Evolutionary conservation across 1,140 invertebrate genomes (phyloP).

Genomic region (Drosophila tristis): DNA sequence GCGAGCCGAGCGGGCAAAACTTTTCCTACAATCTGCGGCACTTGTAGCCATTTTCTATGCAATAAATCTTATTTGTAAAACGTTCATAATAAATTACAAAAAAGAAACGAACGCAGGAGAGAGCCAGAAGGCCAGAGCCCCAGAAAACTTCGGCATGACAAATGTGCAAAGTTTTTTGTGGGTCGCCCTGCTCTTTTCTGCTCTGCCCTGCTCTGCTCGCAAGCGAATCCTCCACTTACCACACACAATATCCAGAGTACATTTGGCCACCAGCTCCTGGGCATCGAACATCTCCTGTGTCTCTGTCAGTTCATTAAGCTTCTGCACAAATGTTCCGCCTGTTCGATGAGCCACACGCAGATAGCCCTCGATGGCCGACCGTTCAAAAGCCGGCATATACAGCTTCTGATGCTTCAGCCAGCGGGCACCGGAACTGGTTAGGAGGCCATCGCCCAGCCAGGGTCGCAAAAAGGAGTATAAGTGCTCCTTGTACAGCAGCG

Average conservation of each 20-base stretch:
- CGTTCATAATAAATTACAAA: constrained; percentile 71
- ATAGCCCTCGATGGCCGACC: constrained; percentile 75
- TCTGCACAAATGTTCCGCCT: constrained; percentile 62
- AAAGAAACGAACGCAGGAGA: constrained; percentile 56
- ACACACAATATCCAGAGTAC: constrained; percentile 89
- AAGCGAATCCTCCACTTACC: constrained; percentile 40
- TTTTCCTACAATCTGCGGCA: constrained; percentile 62
- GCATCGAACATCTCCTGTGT: constrained; percentile 65
- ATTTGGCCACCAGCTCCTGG: constrained; percentile 87
- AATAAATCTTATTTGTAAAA: constrained; percentile 78
- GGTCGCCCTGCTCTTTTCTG: not conserved
- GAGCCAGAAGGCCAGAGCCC: constrained; percentile 13
- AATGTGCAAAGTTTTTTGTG: constrained; percentile 68
- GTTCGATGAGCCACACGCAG: constrained; percentile 69
- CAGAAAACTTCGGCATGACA: constrained; percentile 52
- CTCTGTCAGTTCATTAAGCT: constrained; percentile 52
- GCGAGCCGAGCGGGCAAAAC: constrained; percentile 24
- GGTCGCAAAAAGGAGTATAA: constrained; percentile 78
- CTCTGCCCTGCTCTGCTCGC: no score
- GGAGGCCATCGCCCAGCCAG: constrained; percentile 77
- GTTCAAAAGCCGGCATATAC: constrained; percentile 81
- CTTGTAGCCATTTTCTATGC: constrained; percentile 69
- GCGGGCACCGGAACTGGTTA: constrained; percentile 77
- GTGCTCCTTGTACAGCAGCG: constrained; percentile 77
- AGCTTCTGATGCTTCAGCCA: constrained; percentile 83